A percentile compares a stretch with the other conserved stretches of the same genome.
Evolutionary conservation across 2,888 invertebrate species (phyloP).

Genomic region (Leptopterna dolabrata): DNA sequence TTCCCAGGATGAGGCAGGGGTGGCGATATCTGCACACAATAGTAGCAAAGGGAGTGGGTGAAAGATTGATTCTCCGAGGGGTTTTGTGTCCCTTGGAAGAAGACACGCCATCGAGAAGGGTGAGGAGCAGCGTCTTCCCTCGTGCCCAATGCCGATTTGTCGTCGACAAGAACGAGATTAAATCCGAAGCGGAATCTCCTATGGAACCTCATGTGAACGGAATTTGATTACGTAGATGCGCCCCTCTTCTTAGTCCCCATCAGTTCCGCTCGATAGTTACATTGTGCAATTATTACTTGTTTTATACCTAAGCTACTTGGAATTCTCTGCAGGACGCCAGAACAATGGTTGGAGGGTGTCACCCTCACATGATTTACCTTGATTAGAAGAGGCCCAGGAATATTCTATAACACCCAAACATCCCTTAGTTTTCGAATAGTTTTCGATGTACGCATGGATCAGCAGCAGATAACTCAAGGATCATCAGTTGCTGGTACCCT

Average conservation of each 20-base stretch:
- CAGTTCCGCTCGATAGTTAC: conserved; percentile 50
- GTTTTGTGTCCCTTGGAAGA: conserved; percentile 42
- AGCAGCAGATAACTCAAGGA: too few relatives aligned
- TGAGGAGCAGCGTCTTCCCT: background rate
- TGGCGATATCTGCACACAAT: conserved; percentile 51
- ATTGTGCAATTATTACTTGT: conserved; percentile 44
- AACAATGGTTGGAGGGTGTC: too few relatives aligned
- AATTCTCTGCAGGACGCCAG: background rate
- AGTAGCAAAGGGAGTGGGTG: conserved; percentile 29
- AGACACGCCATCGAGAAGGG: conserved; percentile 35
- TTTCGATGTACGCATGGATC: too few relatives aligned
- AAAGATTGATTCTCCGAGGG: conserved; percentile 43
- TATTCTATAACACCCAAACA: too few relatives aligned
- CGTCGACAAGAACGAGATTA: conserved; percentile 51
- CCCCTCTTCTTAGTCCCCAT: background rate
- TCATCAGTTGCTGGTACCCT: too few relatives aligned
- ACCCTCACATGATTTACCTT: too few relatives aligned
- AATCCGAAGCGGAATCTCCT: conserved; percentile 34
- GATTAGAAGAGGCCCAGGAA: too few relatives aligned
- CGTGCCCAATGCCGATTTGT: conserved; percentile 27
- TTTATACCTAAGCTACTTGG: conserved; percentile 3
- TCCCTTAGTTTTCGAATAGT: too few relatives aligned
- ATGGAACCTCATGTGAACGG: conserved; percentile 36
- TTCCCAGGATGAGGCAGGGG: background rate
- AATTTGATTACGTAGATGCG: conserved; percentile 52